Base-by-base conservation (phyloP, 2,113 vertebrate species). In the Apaloderma vittatum region DNA sequence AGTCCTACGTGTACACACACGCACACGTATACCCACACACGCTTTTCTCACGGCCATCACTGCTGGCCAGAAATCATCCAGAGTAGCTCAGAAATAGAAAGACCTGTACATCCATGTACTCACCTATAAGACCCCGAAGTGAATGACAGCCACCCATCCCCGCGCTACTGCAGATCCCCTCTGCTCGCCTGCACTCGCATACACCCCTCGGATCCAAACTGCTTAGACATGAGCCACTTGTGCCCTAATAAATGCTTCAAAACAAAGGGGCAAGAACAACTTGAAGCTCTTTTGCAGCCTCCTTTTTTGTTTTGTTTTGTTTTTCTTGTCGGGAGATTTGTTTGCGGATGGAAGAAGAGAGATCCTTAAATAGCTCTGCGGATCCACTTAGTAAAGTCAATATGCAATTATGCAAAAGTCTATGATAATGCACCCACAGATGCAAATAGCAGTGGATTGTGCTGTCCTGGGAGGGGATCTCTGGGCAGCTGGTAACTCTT, bases 321-420 rank as follows among this genome's bases (percentile, higher is more conserved):
- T n/a, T 76, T 82, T 18, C 49, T 91, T 37, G 52, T 26, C 54
- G 57, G 34, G 70, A 58, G 70, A 89, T 57, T 77, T 76, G 68
- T 91, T 96, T 86, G 81, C 27, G 32, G 76, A 24, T 92, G 88
- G 90, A 57, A 70, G 71, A 12, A 71, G 43, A n/a, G 26, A 27
- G 74, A 49, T 86, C 65, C 79, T 92, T 89, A 72, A 88, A 90
- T 15, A 94, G 88, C 70, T 96, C 37, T 72, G 90, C 65, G 21
- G 74, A 91, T 72, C 95, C 91, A 34, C 94, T 97, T 92, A 79
- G 70, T 55, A 89, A 96, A 96, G 96, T 96, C 95, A 94, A 81
- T 65, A 85, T 49, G 93, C 96, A 91, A 74, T 94, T 94, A 87
- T 88, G 92, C 96, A 87, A 58, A 97, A 79, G 49, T n/a, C 52